Conservation (phyloP, 2,113 vertebrate genomes). For the Danionella cerebrum region DNA sequence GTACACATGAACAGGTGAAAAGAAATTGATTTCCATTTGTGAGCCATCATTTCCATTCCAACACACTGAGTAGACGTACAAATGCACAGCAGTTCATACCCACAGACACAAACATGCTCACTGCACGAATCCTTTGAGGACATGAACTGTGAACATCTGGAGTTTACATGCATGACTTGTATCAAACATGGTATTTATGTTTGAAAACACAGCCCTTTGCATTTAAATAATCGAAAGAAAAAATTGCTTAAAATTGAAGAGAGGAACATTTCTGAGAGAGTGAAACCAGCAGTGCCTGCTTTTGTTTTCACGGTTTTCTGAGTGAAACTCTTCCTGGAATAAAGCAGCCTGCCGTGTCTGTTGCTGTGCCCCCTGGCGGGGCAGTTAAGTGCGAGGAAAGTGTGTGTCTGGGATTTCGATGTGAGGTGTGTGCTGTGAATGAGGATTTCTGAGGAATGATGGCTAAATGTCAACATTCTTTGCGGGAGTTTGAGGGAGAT, state of each 20-base stretch:
- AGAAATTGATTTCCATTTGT: not conserved
- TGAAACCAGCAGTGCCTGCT: not conserved
- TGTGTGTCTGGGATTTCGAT: not conserved
- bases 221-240: not conserved
- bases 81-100: not conserved
- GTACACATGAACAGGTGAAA: not conserved
- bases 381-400: constrained; percentile 12
- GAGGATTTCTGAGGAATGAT: constrained; percentile 1
- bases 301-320: constrained; percentile 32
- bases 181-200: constrained; percentile 1
- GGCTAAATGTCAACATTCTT: constrained; percentile 26
- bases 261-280: constrained; percentile 26
- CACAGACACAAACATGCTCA: not conserved
- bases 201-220: not conserved
- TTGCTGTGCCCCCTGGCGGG: not conserved
- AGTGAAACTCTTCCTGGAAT: not conserved
- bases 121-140: constrained; percentile 5
- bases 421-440: not conserved
- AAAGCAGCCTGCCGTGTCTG: not conserved
- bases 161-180: constrained; percentile 18
- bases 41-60: not conserved
- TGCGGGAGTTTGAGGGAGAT: not conserved
- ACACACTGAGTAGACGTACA: not conserved
- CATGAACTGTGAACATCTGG: constrained; percentile 20
- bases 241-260: not conserved